These are phyloP conservation scores for Ptychochromis oligacanthus DNA, from an alignment of 2,113 vertebrate genomes.

Conservation along the genomic window DNA sequence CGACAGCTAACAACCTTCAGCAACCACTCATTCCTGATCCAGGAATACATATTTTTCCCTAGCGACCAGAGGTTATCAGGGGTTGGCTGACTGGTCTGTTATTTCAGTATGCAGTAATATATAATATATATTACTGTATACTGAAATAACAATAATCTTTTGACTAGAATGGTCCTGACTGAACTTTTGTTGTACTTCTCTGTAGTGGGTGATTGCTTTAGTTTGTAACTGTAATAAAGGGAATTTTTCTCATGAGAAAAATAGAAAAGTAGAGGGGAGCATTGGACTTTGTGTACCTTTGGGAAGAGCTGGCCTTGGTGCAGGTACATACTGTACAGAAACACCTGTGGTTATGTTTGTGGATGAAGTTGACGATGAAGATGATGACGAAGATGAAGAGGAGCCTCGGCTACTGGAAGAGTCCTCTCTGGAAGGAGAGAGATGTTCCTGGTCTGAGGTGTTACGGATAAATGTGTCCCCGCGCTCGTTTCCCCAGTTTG, in stretches of 20 bases:
- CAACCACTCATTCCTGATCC: too few relatives aligned
- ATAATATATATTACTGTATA: too few relatives aligned
- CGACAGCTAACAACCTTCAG: too few relatives aligned
- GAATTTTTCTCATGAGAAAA: not conserved
- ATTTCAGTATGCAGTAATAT: too few relatives aligned
- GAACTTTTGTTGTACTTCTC: not conserved
- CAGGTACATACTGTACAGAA: conserved; percentile 46
- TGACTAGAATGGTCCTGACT: not conserved
- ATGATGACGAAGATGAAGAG: conserved; percentile 57
- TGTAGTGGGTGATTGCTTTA: not conserved
- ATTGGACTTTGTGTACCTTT: conserved; percentile 68
- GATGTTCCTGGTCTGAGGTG: not conserved
- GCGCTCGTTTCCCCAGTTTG: conserved; percentile 60
- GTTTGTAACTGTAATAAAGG: not conserved
- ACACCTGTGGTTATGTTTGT: conserved; percentile 43
- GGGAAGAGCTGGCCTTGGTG: conserved; percentile 66
- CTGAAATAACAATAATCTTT: not conserved
- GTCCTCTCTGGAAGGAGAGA: conserved; percentile 36
- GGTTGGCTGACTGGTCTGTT: too few relatives aligned
- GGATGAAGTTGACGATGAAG: conserved; percentile 52
- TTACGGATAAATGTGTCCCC: conserved; percentile 65
- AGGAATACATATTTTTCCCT: too few relatives aligned
- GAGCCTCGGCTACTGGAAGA: conserved; percentile 36
- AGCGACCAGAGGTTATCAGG: too few relatives aligned
- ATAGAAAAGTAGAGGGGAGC: not conserved